Evolutionary conservation across 2,888 invertebrate species (phyloP).

Genomic region (Fabriciana adippe): DNA sequence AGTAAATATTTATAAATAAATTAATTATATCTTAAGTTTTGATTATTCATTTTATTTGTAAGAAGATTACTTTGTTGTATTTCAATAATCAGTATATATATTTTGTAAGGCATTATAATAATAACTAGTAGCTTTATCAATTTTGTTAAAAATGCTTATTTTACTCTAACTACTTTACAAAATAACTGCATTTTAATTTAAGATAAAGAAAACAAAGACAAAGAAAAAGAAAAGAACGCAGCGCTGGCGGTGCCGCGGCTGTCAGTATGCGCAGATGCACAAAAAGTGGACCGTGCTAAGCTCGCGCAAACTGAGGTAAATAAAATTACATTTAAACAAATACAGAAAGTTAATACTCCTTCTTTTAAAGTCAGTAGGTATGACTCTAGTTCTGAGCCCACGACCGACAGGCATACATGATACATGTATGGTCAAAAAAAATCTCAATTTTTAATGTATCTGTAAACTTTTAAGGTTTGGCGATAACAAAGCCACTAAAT

Average conservation of each 20-base stretch:
- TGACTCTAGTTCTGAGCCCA: background rate
- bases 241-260: slow-evolving; percentile 92
- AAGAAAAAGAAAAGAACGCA: slow-evolving; percentile 89
- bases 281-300: slow-evolving; percentile 95
- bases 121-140: too few relatives aligned
- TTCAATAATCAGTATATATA: background rate
- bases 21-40: background rate
- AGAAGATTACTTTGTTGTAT: background rate
- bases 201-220: slow-evolving; percentile 92
- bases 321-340: background rate
- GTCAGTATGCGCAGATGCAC: slow-evolving; percentile 96
- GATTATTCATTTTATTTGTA: background rate
- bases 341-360: background rate
- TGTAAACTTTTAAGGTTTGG: too few relatives aligned
- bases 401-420: too few relatives aligned
- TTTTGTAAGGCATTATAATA: too few relatives aligned
- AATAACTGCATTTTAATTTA: slow-evolving; percentile 27
- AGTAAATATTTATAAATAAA: slow-evolving; percentile 81
- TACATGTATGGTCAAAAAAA: too few relatives aligned
- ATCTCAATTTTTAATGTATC: too few relatives aligned
- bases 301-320: slow-evolving; percentile 93
- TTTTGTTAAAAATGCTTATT: too few relatives aligned
- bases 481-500: too few relatives aligned
- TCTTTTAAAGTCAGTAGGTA: background rate
- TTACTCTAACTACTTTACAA: too few relatives aligned